Evolutionary conservation across 2,797 vertebrate genomes (phyloP), one percentile per base, ranked within the genome.

Genomic region (Lutjanus argentimaculatus): DNA sequence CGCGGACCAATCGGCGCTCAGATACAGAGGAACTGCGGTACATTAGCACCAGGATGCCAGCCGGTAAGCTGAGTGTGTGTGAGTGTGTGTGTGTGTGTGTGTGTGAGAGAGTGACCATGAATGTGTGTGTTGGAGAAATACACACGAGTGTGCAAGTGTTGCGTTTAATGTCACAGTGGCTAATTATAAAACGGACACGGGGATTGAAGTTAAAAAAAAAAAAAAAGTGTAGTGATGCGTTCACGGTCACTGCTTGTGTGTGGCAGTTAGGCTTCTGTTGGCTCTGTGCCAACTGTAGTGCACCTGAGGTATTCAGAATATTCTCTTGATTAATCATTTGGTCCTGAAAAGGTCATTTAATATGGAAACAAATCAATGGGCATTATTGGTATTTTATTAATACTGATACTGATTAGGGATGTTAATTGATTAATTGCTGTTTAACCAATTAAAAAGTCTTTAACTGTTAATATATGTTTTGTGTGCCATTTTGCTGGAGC

Each of bases 41-140:
- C 87, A 69, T 85, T 72, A 82, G 64, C 84, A 52, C 17, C 89
- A 89, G 53, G 30, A 95, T 95, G 94, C 93, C 94, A 72, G 89
- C 91, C 49, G 93, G 94, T 95, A 88, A 91, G 91, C 21, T 15
- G 15, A 14, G 55, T 63, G 66, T 17, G 72, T 17, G 0, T 19
- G 57, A 46, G 48, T 7, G 56, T 36, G 67, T 63, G 75, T 46
- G 73, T 57, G 68, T 68, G 62, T 67, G 46, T 62, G 15, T 64
- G 16, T 19, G 55, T 36, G 13, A 43, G 49, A 51, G 8, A 21
- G 19, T n/a, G 19, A 21, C 4, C 43, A 48, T 22, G 59, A 36
- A 36, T 17, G 48, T 70, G 80, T 61, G 72, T 17, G 55, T 30
- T 6, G 61, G 13, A 48, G 17, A 21, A 14, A n/a, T 8, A 61